Base-by-base conservation (phyloP, 2,113 vertebrate genomes). In the Panthera leo region DNA sequence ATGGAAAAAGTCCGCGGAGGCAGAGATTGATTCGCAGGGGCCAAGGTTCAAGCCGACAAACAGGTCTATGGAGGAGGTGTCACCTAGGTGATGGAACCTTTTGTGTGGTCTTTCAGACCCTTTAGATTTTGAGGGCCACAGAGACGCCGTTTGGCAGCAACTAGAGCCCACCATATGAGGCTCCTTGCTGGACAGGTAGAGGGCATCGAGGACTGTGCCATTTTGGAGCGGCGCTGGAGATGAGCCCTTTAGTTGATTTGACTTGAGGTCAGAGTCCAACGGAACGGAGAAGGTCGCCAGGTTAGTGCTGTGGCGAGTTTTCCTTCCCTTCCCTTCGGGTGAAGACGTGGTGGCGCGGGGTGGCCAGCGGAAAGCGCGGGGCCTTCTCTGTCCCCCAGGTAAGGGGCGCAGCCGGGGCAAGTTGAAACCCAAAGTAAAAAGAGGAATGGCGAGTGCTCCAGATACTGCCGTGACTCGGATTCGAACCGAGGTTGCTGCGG, bases 401-500 rank as follows among this genome's bases (percentile, higher is more conserved):
- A 48, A 48, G 29, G 19, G 34, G 51, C 19, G 51, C 42, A 3
- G 45, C 65, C 29, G 3, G 19, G 5, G 70, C 13, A 3, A 42
- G 12, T 14, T 23, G 9, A 31, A 65, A 65, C 21, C 2, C 55
- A 27, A 34, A 3, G 39, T 19, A 65, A 48, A 63, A 65, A 21
- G 9, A 9, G 45, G 45, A 45, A 45, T 7, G 19, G 55, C 18
- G 55, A 58, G 19, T 16, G 55, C 55, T 5, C 55, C 55, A 21
- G 55, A 3, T 21, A 6, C 55, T 98, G 98, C 98, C 98, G 98
- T 98, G 98, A 98, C 99, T 98, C 98, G 98, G 99, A 99, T 98
- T 99, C 97, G 98, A 99, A 98, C 98, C 98, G 98, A 98, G 98
- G 99, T 98, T 98, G 98, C 99, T 99, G 99, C 98, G 97, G 98